Evolutionary conservation across 2,113 vertebrate species (phyloP).

Genomic region (Anhinga rufa): DNA sequence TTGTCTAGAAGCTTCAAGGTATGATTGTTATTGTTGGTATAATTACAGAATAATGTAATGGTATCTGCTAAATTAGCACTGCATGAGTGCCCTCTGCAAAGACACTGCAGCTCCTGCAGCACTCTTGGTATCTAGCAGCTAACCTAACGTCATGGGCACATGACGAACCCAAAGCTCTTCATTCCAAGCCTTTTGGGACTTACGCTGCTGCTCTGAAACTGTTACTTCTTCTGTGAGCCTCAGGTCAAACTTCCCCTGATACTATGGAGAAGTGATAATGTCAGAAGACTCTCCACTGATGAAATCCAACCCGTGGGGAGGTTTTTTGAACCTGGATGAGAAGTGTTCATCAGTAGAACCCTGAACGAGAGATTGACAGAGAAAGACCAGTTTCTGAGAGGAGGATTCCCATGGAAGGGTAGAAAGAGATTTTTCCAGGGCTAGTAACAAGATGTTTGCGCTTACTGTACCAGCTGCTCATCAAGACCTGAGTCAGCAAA

Average conservation of each 20-base stretch:
- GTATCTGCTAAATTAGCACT: not conserved
- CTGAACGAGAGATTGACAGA: not conserved
- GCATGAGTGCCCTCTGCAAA: not conserved
- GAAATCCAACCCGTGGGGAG: not conserved
- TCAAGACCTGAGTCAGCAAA: slow-evolving; percentile 14
- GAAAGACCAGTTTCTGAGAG: not conserved
- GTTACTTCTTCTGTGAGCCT: not conserved
- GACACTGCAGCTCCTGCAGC: not conserved
- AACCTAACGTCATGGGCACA: rapidly evolving
- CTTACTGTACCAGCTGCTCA: not conserved
- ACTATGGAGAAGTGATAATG: not conserved
- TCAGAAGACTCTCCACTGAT: not conserved
- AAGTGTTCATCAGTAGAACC: not conserved
- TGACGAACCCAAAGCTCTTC: not conserved
- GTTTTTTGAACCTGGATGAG: not conserved
- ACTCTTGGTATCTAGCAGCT: not conserved
- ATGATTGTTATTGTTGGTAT: not conserved
- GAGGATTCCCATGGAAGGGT: not conserved
- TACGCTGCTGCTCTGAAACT: not conserved
- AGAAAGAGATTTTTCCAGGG: not conserved
- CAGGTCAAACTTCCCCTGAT: not conserved
- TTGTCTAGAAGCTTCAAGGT: not conserved
- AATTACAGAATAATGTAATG: slow-evolving; percentile 30
- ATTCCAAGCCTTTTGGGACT: not conserved
- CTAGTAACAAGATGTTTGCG: not conserved